Base-by-base conservation (phyloP, 2,888 invertebrate genomes). In the Dryobotodes eremita region DNA sequence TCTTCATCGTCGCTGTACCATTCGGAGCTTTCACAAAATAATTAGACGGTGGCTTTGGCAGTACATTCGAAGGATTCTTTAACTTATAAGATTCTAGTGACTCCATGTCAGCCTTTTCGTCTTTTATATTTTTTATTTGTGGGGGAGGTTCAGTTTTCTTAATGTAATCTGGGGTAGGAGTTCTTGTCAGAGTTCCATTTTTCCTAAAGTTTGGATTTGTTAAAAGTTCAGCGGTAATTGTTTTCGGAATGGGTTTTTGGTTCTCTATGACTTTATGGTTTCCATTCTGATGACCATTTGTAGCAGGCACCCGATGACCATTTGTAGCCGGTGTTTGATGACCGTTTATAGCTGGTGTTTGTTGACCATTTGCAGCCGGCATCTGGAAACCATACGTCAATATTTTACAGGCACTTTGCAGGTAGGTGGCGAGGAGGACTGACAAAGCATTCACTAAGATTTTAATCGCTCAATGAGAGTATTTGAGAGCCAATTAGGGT, bases 31-130 rank as follows among this genome's bases (percentile, higher is more conserved):
- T 97, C 84, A 97, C 97, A 92, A 98, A 98, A 92, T 98, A 98
- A 72, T 97, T 97, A 48, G 97, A 96, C 26, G 98, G 98, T 15
- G 98, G 98, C 90, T 97, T 98, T 64, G 98, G 98, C 78, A 96
- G 96, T 46, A 97, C 95, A 79, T 97, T 97, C 8, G 97, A 95
- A 46, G 98, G 97, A 91, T 98, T 97, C 86, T 98, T 98, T 86
- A 98, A 92, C 91, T 98, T 98, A 94, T 98, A 98, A 10, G 98
- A 98, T 93, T 98, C 98, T 88, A 98, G 95, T 42, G 98, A 98
- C 90, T 98, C 98, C 97, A 98, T 97, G 94, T 98, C 98, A 20
- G 98, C 98, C 57, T 97, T 97, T 82, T 98, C 98, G 70, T 95
- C 94, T 88, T 94, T 96, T 23, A 90, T 84, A 79, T 89, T 94